A percentile compares a stretch with the other conserved stretches of the same genome.
Conservation (phyloP, 2,113 vertebrate species). For the Leptodactylus fuscus region DNA sequence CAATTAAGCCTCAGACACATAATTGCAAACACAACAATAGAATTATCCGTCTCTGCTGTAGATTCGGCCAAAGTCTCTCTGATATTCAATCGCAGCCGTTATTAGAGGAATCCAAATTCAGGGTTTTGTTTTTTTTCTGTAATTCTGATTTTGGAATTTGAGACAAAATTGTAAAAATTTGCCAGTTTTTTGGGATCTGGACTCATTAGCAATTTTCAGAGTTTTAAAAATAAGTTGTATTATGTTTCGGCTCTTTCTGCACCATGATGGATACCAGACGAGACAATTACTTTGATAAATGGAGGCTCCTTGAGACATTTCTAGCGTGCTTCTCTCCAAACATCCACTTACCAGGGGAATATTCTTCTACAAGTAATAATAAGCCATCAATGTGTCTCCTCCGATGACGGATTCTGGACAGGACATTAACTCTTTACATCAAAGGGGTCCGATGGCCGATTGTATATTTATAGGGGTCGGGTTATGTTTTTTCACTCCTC, state of each 20-base stretch:
- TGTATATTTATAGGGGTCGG: neutral
- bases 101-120: constrained; percentile 2
- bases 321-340: constrained; percentile 16
- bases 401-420: neutral
- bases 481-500: neutral
- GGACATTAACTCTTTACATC: neutral
- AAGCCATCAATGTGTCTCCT: constrained; percentile 14
- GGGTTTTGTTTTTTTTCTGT: neutral
- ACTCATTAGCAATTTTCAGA: constrained; percentile 8
- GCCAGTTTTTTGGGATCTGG: neutral
- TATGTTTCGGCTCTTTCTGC: constrained; percentile 9
- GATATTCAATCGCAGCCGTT: neutral
- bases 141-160: constrained; percentile 15
- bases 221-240: constrained; percentile 33
- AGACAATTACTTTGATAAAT: constrained; percentile 52
- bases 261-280: constrained; percentile 31
- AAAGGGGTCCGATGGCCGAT: neutral
- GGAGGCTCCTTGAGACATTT: constrained; percentile 11
- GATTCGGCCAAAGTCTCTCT: neutral
- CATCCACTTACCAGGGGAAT: neutral
- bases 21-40: constrained; percentile 11
- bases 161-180: constrained; percentile 4
- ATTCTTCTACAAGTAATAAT: neutral
- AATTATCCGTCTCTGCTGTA: neutral
- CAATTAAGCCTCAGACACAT: neutral